Conservation (phyloP, 2,797 vertebrate species). For the Crocodylus rhombifer region DNA sequence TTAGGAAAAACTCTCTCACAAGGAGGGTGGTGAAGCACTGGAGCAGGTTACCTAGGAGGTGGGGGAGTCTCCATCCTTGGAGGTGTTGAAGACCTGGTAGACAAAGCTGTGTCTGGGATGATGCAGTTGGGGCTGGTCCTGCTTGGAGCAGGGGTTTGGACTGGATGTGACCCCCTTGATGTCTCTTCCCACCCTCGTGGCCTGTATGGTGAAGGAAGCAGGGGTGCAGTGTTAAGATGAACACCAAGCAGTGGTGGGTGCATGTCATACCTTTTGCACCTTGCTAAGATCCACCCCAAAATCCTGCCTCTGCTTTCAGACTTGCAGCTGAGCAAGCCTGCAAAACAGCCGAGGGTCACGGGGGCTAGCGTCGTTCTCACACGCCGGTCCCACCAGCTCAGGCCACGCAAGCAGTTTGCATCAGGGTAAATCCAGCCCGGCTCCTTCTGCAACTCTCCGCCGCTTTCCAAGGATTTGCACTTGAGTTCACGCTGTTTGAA, state of each 20-base stretch:
- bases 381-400: constrained; percentile 11
- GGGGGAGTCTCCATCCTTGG: no score
- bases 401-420: constrained; percentile 45
- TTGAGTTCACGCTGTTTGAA: constrained; percentile 70
- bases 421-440: constrained; percentile 34
- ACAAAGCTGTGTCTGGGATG: no score
- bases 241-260: constrained; percentile 9
- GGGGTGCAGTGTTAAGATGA: background rate
- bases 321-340: background rate
- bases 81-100: no score
- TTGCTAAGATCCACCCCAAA: constrained; percentile 18
- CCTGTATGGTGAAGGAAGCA: background rate
- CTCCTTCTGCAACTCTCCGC: constrained; percentile 26
- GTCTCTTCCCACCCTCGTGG: no score
- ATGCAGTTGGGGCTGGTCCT: no score
- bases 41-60: no score
- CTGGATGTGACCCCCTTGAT: no score
- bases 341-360: constrained; percentile 10
- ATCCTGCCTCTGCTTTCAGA: constrained; percentile 24
- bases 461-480: constrained; percentile 79
- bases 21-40: no score
- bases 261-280: background rate
- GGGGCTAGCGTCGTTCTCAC: background rate
- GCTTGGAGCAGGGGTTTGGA: no score
- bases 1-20: no score